Base-by-base conservation (phyloP, 2,888 invertebrate genomes). In the Sphaeridia pumilis region DNA sequence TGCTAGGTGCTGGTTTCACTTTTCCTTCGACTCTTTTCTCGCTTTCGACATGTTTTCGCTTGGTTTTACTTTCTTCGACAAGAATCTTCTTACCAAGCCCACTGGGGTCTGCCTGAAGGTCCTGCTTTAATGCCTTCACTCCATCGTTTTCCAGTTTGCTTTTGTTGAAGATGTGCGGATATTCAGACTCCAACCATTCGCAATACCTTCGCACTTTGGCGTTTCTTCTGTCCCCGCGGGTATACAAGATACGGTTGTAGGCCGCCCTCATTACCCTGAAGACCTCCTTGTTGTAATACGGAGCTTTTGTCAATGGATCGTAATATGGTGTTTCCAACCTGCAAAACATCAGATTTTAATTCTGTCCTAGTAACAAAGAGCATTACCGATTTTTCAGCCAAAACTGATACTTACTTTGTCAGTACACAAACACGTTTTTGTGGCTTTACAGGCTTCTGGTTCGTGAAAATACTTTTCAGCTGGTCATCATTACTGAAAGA, bases 291-390 rank as follows among this genome's bases (percentile, higher is more conserved):
- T 85, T 90, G 65, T 87, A 80, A 70, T 90, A 98, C 0, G 95
- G 92, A 31, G 89, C 76, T 58, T 86, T 83, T 0, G 97, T 95
- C 47, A 95, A 78, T 0, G 98, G 97, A 70, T 98, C 98, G 67
- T 85, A 81, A 72, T 95, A 97, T 67, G 86, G 84, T 0, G 97
- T 95, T 54, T 86, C 84, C 61, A 78, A 77, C 73, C 82, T 85
- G 69, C 2, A 72, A 4, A 26, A 27, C 20, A 22, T 7, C 17
- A n/a, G 7, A 7, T 14, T 41, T 12, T n/a, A n/a, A n/a, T n/a
- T n/a, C n/a, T n/a, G n/a, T n/a, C n/a, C n/a, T n/a, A n/a, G n/a
- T n/a, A n/a, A n/a, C n/a, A n/a, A n/a, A n/a, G n/a, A n/a, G n/a
- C n/a, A n/a, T n/a, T n/a, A n/a, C n/a, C n/a, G n/a, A n/a, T n/a